Evolutionary conservation across 2,888 invertebrate genomes (phyloP).

Genomic region (Hartigia nigra): DNA sequence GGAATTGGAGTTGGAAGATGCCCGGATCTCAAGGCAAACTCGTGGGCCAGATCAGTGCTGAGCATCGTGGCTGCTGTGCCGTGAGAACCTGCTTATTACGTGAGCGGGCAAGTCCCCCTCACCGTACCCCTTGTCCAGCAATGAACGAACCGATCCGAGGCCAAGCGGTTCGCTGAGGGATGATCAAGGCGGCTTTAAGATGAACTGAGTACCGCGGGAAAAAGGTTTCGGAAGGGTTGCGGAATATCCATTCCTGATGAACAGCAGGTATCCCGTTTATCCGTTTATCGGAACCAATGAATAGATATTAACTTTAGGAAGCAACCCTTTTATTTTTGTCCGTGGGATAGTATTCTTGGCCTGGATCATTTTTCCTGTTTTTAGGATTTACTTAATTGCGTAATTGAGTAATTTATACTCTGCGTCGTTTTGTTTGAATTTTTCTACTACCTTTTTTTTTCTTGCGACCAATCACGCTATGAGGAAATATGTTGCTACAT

Average conservation of each 20-base stretch:
- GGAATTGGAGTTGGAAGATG: too few species aligned
- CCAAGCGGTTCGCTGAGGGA: slow-evolving; percentile 1
- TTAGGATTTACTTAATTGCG: too few species aligned
- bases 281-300: neutral
- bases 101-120: neutral
- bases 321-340: too few species aligned
- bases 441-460: too few species aligned
- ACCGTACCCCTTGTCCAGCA: too few species aligned
- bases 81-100: slow-evolving; percentile 7
- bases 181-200: neutral
- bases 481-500: too few species aligned
- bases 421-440: too few species aligned
- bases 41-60: neutral
- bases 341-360: too few species aligned
- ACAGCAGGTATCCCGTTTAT: slow-evolving; percentile 5
- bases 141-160: neutral
- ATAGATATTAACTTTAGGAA: too few species aligned
- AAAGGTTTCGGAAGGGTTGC: slow-evolving; percentile 3
- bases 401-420: too few species aligned
- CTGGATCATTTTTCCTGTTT: too few species aligned
- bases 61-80: neutral
- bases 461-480: too few species aligned
- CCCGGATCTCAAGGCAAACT: neutral
- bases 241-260: neutral
- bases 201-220: neutral